Percentiles rank a stretch among this genome's conserved stretches.
Evolutionary conservation across 2,888 invertebrate genomes (phyloP).

Genomic region (Blastobasis adustella): DNA sequence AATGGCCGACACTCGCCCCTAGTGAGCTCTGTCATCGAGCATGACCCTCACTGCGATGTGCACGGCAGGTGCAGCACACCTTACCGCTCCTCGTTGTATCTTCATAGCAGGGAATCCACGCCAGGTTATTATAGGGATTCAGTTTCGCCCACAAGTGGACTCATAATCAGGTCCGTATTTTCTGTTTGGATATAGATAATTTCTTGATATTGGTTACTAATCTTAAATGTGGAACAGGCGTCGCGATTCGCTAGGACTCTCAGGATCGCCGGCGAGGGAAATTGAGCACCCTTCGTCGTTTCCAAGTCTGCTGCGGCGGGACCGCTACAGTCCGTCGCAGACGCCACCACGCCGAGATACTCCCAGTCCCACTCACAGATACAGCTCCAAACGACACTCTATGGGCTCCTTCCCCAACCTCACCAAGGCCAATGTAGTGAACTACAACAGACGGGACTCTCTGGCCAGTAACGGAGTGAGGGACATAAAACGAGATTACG

Average conservation of each 20-base stretch:
- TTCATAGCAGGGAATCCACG: slow-evolving; percentile 66
- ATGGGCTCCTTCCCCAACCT: slow-evolving; percentile 64
- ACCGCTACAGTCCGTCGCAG: slow-evolving; percentile 66
- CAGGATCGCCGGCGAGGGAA: slow-evolving; percentile 74
- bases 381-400: slow-evolving; percentile 53
- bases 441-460: slow-evolving; percentile 63
- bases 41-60: slow-evolving; percentile 80
- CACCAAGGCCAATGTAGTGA: slow-evolving; percentile 50
- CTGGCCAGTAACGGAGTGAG: slow-evolving; percentile 48
- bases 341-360: slow-evolving; percentile 68
- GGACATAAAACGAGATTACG: slow-evolving; percentile 72
- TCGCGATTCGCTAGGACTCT: slow-evolving; percentile 74
- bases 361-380: slow-evolving; percentile 57
- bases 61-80: slow-evolving; percentile 75
- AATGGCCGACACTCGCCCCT: slow-evolving; percentile 57
- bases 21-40: slow-evolving; percentile 72
- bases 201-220: slow-evolving; percentile 11
- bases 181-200: slow-evolving; percentile 4
- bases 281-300: slow-evolving; percentile 82
- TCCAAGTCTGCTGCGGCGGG: slow-evolving; percentile 78
- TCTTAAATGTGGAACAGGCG: slow-evolving; percentile 53
- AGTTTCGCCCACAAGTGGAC: slow-evolving; percentile 60
- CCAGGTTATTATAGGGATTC: slow-evolving; percentile 76
- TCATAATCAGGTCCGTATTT: slow-evolving; percentile 54
- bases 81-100: slow-evolving; percentile 59